These are phyloP conservation scores for Oncorhynchus gorbuscha DNA, from an alignment of 2,113 vertebrate genomes.

Conservation along the genomic window DNA sequence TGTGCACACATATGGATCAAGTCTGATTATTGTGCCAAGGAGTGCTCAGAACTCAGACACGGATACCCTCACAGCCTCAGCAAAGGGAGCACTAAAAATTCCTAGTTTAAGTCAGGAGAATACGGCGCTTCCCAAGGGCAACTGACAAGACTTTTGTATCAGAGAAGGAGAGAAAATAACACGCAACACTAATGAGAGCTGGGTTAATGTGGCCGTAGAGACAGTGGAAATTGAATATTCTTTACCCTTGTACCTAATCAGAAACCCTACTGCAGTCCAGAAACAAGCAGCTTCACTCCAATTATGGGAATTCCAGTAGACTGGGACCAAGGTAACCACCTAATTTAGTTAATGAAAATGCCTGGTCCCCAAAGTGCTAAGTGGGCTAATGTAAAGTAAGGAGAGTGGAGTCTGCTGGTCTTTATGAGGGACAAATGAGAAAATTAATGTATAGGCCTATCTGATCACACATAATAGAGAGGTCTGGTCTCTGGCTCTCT, in stretches of 20 bases:
- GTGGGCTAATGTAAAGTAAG: not conserved
- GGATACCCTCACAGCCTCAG: not conserved
- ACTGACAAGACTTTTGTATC: not conserved
- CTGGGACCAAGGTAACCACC: not conserved
- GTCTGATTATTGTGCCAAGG: not conserved
- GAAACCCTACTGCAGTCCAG: not conserved
- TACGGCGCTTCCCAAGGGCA: not conserved
- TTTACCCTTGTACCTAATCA: not conserved
- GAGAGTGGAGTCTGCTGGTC: not conserved
- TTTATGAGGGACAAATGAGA: slow-evolving; percentile 1
- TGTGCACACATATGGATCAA: not conserved
- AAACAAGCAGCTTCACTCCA: not conserved
- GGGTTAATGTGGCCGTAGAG: no score
- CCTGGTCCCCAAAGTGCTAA: slow-evolving; percentile 1
- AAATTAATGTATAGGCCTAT: not conserved
- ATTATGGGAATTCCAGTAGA: not conserved
- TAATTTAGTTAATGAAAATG: not conserved
- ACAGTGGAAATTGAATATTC: not conserved
- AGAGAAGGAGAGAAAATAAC: not conserved
- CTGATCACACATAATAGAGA: not conserved
- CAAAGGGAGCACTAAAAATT: not conserved
- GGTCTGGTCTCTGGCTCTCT: not conserved
- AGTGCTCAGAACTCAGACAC: not conserved
- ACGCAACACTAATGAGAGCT: no score
- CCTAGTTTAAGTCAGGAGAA: not conserved